Evolutionary conservation across 37 sponge, comb jelly and placozoan species (phyloP).

Genomic region (Mnemiopsis leidyi): DNA sequence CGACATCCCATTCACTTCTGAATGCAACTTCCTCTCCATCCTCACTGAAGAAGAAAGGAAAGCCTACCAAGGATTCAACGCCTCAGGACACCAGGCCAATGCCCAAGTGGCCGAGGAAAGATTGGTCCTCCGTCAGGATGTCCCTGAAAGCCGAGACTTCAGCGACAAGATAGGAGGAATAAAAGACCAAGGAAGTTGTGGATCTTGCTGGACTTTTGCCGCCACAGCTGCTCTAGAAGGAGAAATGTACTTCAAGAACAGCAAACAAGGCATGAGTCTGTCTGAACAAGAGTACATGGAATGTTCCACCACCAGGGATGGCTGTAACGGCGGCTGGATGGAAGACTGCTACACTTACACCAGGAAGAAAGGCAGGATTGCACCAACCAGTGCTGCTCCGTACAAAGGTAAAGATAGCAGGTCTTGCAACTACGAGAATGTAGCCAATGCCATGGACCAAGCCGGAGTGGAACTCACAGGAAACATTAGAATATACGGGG

Average conservation of each 20-base stretch:
- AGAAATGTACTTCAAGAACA: neutral
- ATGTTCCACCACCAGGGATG: neutral
- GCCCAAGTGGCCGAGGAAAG: neutral
- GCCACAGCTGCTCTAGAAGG: conserved; percentile 38
- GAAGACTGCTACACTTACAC: neutral
- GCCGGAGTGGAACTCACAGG: neutral
- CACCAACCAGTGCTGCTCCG: neutral
- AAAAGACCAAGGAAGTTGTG: conserved; percentile 23
- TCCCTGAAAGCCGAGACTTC: neutral
- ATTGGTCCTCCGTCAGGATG: neutral
- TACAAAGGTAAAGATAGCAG: neutral
- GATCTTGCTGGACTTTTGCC: conserved; percentile 39
- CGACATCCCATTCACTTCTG: neutral
- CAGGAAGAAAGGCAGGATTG: neutral
- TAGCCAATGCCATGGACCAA: neutral
- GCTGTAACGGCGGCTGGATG: conserved; percentile 33
- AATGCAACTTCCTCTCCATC: conserved; percentile 25
- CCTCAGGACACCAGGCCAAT: neutral
- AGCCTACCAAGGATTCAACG: neutral
- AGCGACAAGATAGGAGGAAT: neutral
- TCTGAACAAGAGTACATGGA: conserved; percentile 55
- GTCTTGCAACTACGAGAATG: neutral
- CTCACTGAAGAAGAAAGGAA: neutral
- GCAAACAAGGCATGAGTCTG: neutral
- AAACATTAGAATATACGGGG: neutral